Evolutionary conservation across 2,797 vertebrate genomes (phyloP), one percentile per base, ranked within the genome.

Genomic region (Astyanax mexicanus): DNA sequence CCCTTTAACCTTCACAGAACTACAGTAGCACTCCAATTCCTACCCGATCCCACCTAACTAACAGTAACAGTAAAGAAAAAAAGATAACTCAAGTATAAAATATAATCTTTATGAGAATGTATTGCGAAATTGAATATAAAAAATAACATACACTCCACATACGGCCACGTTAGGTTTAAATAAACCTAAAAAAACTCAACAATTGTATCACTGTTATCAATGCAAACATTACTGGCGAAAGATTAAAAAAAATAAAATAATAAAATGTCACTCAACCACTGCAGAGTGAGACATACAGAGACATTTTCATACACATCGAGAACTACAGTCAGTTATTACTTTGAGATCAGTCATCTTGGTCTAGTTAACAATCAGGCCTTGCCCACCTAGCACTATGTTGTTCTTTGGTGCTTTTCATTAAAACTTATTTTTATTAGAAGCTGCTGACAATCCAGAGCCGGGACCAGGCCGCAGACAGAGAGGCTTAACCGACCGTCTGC

Each of bases 81-180:
- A 88, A 80, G 27, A 79, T 72, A 81, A 76, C 61, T n/a, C 11
- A 87, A 79, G 77, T 90, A 92, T 87, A 90, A 92, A 92, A 91
- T 81, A 84, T 74, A 51, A 69, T 85, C 23, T 86, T 79, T 86
- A 81, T 85, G 72, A 72, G 80, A 37, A 69, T 72, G 77, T 74
- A 78, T 78, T 80, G 82, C 83, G 81, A 78, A 80, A 75, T 32
- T 61, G 35, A 57, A 51, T 55, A 78, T 87, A 82, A 85, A 89
- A 85, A 89, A 78, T 75, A 70, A 80, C 75, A 85, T 84, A 80
- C 66, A 87, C 84, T 57, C 61, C 72, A 80, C 75, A 54, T 84
- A 83, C 76, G 83, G 69, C 85, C 77, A 87, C 17, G 19, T 84
- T 86, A 81, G 54, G 83, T 83, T 77, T 69, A 85, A 85, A 81